Base-by-base conservation (phyloP, 2,888 invertebrate species). In the Euplagia quadripunctaria region DNA sequence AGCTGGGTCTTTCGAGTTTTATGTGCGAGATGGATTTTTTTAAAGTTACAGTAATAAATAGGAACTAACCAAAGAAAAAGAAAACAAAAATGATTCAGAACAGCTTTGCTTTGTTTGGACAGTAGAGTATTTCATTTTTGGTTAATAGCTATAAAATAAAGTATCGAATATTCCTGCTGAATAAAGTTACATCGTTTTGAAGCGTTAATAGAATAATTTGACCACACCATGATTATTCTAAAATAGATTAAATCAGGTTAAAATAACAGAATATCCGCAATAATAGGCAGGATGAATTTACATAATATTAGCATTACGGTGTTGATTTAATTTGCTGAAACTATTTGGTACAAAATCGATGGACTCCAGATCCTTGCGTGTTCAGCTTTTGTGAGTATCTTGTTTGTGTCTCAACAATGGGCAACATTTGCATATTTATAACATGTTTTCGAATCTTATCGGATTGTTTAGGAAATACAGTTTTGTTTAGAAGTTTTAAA, bases 341-440 rank as follows among this genome's bases (percentile, higher is more conserved):
- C 55, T 0, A 78, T 72, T 77, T 79, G 66, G 75, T 65, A 71
- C 42, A 46, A 71, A 80, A 82, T 75, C 82, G 67, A 80, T 82
- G 31, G 65, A 79, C 67, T 76, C 68, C 72, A 81, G 80, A 77
- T 73, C 12, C 58, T 80, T 70, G 80, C 80, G 82, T 80, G 80
- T 64, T 71, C 41, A 11, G n/a, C 66, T 68, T 73, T 55, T 72
- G 52, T 73, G 66, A 82, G 72, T 68, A 72, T 71, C 49, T 42
- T 69, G 66, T 73, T 82, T 72, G 73, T 75, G 74, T 73, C 70
- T 20, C 64, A 73, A 71, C 65, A 65, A 52, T 41, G 17, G 42
- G 43, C 12, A 9, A 49, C 46, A 75, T 82, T 82, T 71, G 65
- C 83, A 82, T 82, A 80, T 80, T 77, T 75, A 80, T 74, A 64